Evolutionary conservation across 2,113 vertebrate genomes (phyloP), one percentile per base, ranked within the genome.

Genomic region (Hypomesus transpacificus): DNA sequence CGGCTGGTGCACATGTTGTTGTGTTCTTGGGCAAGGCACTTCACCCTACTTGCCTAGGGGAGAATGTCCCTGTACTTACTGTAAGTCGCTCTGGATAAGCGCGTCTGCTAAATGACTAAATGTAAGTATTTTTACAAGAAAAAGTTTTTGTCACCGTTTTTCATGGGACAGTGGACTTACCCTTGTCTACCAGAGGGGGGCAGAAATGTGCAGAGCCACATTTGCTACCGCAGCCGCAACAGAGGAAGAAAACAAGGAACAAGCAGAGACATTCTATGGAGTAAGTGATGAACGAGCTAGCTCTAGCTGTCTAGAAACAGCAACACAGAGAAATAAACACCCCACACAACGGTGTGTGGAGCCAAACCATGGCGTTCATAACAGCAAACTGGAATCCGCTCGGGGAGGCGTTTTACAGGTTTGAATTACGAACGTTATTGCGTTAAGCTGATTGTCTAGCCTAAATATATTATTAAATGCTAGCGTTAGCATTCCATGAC

Each of bases 321-420:
- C 53, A 56, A 56, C 53, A 56, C 14, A n/a, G 16, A 56, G 16
- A 26, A 26, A n/a, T 56, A 16, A 18, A 16, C 53, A n/a, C 53
- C 53, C 53, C 14, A 18, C 14, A 14, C 52, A n/a, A 17, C 53
- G 53, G 17, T 14, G 52, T 14, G 28, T 26, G 65, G n/a, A 22
- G 31, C 17, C 52, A 39, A 62, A 62, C n/a, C 5, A 85, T 86
- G 84, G 77, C 86, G 58, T 85, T 85, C 73, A 82, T 87, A 14
- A 87, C 84, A 1, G 83, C 82, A 17, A 87, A 80, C 76, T 85
- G 82, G 84, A 82, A 87, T 21, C 84, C 84, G 17, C 74, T 85
- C 22, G 84, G 82, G 16, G 82, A 81, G 14, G 74, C 79, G 28
- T 85, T 85, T 71, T 85, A 86, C 77, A 87, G 86, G 84, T 84